phyloP scores from a whole-genome alignment of 1,140 invertebrate genomes.

The Stenopsyche tienmushanensis region DNA sequence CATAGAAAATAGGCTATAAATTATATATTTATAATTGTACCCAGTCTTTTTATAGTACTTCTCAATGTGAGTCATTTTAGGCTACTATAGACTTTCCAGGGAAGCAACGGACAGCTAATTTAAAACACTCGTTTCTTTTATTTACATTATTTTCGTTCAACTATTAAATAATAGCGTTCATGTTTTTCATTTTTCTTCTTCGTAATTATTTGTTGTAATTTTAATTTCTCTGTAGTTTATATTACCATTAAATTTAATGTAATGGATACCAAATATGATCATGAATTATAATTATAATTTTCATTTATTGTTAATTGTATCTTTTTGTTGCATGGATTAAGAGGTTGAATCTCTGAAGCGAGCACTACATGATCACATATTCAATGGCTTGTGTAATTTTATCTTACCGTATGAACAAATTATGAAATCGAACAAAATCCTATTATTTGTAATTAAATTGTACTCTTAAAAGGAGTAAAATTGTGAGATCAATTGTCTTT shows the following conservation, averaged over 20 bases:
- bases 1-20: constrained; percentile 40
- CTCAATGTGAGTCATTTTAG: constrained; percentile 41
- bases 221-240: background rate
- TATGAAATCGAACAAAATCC: constrained; percentile 2
- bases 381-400: background rate
- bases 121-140: background rate
- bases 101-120: constrained; percentile 29
- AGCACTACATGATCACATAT: background rate
- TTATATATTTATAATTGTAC: constrained; percentile 38
- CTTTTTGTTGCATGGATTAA: background rate
- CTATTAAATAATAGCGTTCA: background rate
- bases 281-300: background rate
- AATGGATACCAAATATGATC: constrained; percentile 14
- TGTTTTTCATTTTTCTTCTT: background rate
- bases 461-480: background rate
- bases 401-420: constrained; percentile 1
- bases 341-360: background rate
- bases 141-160: background rate
- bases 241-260: background rate
- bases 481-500: constrained; percentile 34
- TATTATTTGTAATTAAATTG: background rate
- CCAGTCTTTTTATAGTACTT: constrained; percentile 40
- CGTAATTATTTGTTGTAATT: background rate
- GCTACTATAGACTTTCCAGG: constrained; percentile 32
- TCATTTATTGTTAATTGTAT: background rate